Conservation (phyloP, 2,797 vertebrate genomes). For the Tiaroga cobitis region DNA sequence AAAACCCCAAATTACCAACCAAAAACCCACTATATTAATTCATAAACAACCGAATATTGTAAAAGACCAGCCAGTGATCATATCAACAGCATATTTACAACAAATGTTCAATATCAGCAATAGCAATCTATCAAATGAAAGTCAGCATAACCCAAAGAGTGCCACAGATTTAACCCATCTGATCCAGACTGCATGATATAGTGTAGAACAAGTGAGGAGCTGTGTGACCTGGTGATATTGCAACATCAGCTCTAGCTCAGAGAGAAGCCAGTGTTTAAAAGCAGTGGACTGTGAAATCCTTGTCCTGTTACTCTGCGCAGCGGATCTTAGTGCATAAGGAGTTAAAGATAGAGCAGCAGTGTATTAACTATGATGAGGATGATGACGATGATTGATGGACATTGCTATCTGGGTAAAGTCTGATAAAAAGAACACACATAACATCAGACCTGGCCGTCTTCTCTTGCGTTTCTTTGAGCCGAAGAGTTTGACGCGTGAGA, state of each 20-base stretch:
- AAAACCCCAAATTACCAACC: not conserved
- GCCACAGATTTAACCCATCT: slow-evolving; percentile 5
- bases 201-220: slow-evolving; percentile 22
- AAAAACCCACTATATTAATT: not conserved
- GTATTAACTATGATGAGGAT: slow-evolving; percentile 1
- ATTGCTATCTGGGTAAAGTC: slow-evolving; percentile 16
- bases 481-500: slow-evolving; percentile 97
- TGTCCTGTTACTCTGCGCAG: slow-evolving; percentile 19
- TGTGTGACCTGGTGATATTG: slow-evolving; percentile 20
- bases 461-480: slow-evolving; percentile 92
- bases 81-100: not conserved
- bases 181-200: slow-evolving; percentile 42
- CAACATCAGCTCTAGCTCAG: slow-evolving; percentile 35
- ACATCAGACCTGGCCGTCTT: slow-evolving; percentile 91
- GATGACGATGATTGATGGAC: slow-evolving; percentile 30
- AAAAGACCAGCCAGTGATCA: not conserved
- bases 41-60: not conserved
- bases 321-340: not conserved
- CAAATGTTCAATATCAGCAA: not conserved
- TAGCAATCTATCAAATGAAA: not conserved
- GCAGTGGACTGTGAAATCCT: slow-evolving; percentile 28
- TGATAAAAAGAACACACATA: slow-evolving; percentile 36
- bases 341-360: not conserved
- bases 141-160: not conserved
- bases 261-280: slow-evolving; percentile 30